Conservation (phyloP, 2,113 vertebrate species). For the Passer domesticus region DNA sequence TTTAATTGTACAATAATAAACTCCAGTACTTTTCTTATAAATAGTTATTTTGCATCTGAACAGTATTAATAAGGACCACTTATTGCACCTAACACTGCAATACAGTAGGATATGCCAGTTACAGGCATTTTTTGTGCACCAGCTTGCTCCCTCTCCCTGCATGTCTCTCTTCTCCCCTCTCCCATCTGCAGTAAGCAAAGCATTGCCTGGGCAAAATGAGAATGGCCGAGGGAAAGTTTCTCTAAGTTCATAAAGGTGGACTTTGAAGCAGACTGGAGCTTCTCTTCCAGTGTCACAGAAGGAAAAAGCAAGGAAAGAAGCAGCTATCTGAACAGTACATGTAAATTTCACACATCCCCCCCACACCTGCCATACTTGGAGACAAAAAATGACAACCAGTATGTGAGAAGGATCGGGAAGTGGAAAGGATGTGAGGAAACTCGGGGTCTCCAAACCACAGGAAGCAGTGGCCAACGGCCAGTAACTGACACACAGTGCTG, state of each 20-base stretch:
- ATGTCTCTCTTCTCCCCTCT: not conserved
- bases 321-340: not conserved
- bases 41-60: not conserved
- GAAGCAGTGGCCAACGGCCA: not conserved
- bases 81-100: not conserved
- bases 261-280: not conserved
- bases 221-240: not conserved
- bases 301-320: not conserved
- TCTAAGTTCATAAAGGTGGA: not conserved
- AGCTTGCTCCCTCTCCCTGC: not conserved
- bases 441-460: not conserved
- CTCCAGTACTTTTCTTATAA: not conserved
- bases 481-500: not conserved
- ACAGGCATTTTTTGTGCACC: not conserved
- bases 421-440: not conserved
- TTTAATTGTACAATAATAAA: not conserved
- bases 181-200: not conserved
- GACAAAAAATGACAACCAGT: not conserved
- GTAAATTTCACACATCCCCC: fast-evolving
- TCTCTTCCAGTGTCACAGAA: not conserved
- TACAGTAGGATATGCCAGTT: not conserved
- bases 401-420: not conserved
- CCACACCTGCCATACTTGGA: fast-evolving
- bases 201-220: not conserved
- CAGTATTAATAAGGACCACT: not conserved